Conservation (phyloP, 1,140 invertebrate genomes). For the Drosophila grimshawi region DNA sequence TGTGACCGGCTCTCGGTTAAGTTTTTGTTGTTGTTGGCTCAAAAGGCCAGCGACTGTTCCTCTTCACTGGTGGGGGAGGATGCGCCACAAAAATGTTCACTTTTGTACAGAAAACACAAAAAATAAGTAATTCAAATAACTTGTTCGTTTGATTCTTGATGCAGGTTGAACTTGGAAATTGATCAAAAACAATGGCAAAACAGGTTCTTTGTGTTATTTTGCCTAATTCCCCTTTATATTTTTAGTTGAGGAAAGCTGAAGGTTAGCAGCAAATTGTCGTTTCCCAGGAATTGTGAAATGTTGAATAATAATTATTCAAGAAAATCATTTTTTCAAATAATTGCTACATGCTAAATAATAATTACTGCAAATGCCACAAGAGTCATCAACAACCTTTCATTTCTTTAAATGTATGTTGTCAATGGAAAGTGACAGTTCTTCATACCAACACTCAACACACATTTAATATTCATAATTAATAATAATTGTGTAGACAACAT, state of each 20-base stretch:
- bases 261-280: not conserved
- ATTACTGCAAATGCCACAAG: too few species aligned
- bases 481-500: not conserved
- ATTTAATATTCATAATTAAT: not conserved
- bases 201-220: constrained; percentile 24
- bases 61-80: not conserved
- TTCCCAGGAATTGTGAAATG: too few species aligned
- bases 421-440: too few species aligned
- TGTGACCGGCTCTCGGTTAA: constrained; percentile 5
- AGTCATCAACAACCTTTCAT: too few species aligned
- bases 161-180: constrained; percentile 25
- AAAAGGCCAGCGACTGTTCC: too few species aligned
- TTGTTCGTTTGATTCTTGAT: constrained; percentile 36
- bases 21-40: not conserved
- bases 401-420: too few species aligned
- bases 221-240: not conserved
- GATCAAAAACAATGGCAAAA: not conserved
- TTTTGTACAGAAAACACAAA: constrained; percentile 12
- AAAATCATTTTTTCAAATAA: too few species aligned
- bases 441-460: too few species aligned
- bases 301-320: too few species aligned
- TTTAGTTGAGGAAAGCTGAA: not conserved
- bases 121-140: constrained; percentile 26
- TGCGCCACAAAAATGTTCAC: constrained; percentile 29
- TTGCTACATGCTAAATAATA: too few species aligned